These are phyloP conservation scores for Colistium nudipinnis DNA, from an alignment of 2,113 vertebrate species.

Conservation along the genomic window DNA sequence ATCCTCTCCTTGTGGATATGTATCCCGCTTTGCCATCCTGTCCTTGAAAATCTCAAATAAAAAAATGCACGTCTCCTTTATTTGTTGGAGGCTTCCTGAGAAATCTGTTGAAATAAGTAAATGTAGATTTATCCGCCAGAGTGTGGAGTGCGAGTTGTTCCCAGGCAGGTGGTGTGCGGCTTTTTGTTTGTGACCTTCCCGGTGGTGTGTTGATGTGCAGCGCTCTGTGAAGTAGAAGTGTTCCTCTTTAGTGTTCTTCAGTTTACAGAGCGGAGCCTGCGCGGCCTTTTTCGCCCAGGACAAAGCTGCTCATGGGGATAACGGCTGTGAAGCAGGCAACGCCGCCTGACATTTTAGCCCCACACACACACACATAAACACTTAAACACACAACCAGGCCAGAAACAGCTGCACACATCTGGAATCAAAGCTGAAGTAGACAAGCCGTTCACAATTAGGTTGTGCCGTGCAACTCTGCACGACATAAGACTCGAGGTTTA, in stretches of 20 bases:
- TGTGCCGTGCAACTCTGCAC: not conserved
- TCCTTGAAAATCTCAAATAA: constrained; percentile 9
- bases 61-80: not conserved
- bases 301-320: constrained; percentile 70
- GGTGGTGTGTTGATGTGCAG: constrained; percentile 42
- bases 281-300: constrained; percentile 46
- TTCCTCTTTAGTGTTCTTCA: constrained; percentile 62
- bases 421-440: constrained; percentile 12
- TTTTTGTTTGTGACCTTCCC: constrained; percentile 58
- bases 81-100: too few relatives aligned
- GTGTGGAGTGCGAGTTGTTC: constrained; percentile 1
- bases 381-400: constrained; percentile 9
- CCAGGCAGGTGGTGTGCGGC: constrained; percentile 24
- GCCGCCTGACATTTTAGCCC: constrained; percentile 39
- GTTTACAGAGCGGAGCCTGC: constrained; percentile 59
- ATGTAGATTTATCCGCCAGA: too few relatives aligned
- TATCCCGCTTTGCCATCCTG: not conserved
- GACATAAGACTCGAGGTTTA: not conserved
- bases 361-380: constrained; percentile 32
- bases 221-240: constrained; percentile 64
- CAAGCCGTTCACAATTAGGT: constrained; percentile 7
- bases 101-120: too few relatives aligned
- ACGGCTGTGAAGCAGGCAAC: constrained; percentile 54
- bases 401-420: constrained; percentile 10
- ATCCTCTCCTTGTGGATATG: not conserved